Percentiles rank a stretch among this genome's conserved stretches.
These are phyloP conservation scores for Eufriesea mexicana DNA, from an alignment of 1,140 invertebrate species.

Conservation along the genomic window DNA sequence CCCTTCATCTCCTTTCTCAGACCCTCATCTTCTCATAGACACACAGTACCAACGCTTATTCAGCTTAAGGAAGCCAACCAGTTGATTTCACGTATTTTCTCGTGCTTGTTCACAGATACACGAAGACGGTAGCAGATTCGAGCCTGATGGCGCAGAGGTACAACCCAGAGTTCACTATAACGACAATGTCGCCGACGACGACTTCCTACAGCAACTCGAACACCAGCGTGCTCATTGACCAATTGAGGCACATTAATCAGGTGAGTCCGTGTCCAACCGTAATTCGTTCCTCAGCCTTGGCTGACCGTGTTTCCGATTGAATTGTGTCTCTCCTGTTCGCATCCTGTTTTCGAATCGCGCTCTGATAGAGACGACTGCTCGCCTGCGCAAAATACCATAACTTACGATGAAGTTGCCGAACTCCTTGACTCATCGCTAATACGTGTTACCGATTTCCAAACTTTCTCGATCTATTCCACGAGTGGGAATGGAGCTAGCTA, in stretches of 20 bases:
- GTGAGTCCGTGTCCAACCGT: slow-evolving; percentile 78
- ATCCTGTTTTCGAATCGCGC: slow-evolving; percentile 25
- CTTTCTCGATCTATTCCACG: no score
- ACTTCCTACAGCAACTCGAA: slow-evolving; percentile 82
- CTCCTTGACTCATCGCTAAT: no score
- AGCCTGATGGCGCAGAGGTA: slow-evolving; percentile 85
- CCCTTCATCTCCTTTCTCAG: no score
- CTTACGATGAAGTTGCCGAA: no score
- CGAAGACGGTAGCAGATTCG: slow-evolving; percentile 85
- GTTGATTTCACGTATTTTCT: background rate
- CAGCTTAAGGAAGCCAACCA: background rate
- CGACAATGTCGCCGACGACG: slow-evolving; percentile 67
- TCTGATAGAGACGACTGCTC: background rate
- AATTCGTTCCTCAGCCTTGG: slow-evolving; percentile 60
- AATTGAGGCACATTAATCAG: slow-evolving; percentile 86
- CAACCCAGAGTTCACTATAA: slow-evolving; percentile 86
- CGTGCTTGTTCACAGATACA: slow-evolving; percentile 82
- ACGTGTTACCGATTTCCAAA: no score
- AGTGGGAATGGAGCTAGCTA: no score
- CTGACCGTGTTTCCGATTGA: slow-evolving; percentile 50
- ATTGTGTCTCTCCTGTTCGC: slow-evolving; percentile 30
- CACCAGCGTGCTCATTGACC: slow-evolving; percentile 85
- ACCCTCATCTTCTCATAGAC: no score
- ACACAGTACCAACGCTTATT: no score
- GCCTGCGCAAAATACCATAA: background rate